A percentile compares a stretch with the other conserved stretches of the same genome.
phyloP scores from a whole-genome alignment of 2,113 vertebrate species.

The Ptyas mucosa region DNA sequence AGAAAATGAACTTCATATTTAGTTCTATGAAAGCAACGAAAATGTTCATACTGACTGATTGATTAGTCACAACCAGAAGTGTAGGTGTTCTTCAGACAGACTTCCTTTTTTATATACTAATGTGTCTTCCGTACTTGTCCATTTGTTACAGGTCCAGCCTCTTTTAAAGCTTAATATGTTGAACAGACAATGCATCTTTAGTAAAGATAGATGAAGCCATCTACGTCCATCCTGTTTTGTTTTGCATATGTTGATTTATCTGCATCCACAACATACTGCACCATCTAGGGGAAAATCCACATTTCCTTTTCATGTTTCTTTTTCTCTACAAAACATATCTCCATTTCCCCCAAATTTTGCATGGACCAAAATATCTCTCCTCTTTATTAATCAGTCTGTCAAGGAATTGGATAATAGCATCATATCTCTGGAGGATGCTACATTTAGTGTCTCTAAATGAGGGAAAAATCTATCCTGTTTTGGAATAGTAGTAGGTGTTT shows the following conservation, averaged over 20 bases:
- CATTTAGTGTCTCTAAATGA: neutral
- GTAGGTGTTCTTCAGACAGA: neutral
- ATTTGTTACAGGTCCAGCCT: neutral
- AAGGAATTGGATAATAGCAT: neutral
- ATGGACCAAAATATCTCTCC: neutral
- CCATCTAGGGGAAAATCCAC: neutral
- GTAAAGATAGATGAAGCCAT: neutral
- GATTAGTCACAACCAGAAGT: constrained; percentile 35
- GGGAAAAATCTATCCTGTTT: neutral
- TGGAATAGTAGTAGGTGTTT: neutral
- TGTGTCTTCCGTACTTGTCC: neutral
- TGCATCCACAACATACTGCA: neutral
- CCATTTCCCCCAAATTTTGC: neutral
- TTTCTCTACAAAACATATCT: neutral
- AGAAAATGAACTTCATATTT: constrained; percentile 11
- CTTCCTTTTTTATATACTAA: constrained; percentile 1
- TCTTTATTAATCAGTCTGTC: neutral
- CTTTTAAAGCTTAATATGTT: constrained; percentile 3
- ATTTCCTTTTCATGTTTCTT: neutral
- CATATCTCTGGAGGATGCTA: neutral
- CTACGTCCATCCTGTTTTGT: neutral
- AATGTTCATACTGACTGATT: constrained; percentile 15
- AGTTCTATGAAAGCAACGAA: neutral
- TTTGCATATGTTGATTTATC: neutral
- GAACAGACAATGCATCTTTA: neutral